phyloP scores from a whole-genome alignment of 2,797 vertebrate genomes.

The Coreius guichenoti region DNA sequence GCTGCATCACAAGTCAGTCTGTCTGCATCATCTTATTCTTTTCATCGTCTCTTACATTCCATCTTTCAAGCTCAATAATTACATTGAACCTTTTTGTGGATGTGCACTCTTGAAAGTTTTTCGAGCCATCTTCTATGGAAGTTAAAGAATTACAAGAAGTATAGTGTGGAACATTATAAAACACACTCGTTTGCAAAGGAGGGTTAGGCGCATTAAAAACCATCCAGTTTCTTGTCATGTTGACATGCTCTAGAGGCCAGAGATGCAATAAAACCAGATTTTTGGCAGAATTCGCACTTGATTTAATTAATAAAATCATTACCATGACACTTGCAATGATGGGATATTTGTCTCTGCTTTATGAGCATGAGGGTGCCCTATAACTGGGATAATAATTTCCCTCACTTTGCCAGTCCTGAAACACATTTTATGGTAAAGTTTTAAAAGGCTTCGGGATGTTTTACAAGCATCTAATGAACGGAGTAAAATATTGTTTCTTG shows the following conservation, averaged over 20 bases:
- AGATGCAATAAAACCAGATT: conserved; percentile 32
- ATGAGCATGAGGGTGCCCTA: conserved; percentile 51
- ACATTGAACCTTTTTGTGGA: conserved; percentile 51
- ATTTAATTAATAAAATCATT: conserved; percentile 58
- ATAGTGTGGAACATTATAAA: conserved; percentile 39
- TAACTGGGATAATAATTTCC: conserved; percentile 63
- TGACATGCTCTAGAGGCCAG: conserved; percentile 43
- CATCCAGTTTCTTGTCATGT: conserved; percentile 22
- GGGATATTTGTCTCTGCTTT: conserved; percentile 60
- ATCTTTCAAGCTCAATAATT: conserved; percentile 50
- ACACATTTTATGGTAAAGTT: conserved; percentile 72
- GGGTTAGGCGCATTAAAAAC: conserved; percentile 23
- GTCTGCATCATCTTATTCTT: conserved; percentile 1
- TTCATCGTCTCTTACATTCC: conserved; percentile 2
- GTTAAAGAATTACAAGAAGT: conserved; percentile 42
- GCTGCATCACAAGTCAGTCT: background rate
- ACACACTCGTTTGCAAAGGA: conserved; percentile 35
- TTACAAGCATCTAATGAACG: conserved; percentile 77
- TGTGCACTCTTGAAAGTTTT: background rate
- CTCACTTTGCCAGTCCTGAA: conserved; percentile 70
- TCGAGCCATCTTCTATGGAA: conserved; percentile 6
- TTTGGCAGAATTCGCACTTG: conserved; percentile 40
- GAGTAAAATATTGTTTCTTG: conserved; percentile 69
- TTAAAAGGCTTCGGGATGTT: conserved; percentile 68
- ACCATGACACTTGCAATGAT: conserved; percentile 54